Percentiles rank a stretch among this genome's conserved stretches.
Conservation (phyloP, 1,140 invertebrate species). For the Solenopsis fugax region DNA sequence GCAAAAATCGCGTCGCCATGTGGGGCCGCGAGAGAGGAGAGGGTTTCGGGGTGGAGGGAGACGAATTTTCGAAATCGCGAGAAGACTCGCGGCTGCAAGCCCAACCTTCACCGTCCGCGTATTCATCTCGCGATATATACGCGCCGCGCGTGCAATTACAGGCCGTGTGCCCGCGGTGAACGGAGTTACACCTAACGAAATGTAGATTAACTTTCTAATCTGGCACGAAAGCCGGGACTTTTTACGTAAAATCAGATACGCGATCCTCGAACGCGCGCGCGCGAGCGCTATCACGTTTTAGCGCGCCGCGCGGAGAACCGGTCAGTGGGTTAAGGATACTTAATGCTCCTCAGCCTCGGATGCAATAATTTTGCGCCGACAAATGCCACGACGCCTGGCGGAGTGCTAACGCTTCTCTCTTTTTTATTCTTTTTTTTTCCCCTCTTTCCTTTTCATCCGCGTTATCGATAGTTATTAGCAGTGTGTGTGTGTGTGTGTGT, state of each 20-base stretch:
- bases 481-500: no score
- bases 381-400: slow-evolving; percentile 53
- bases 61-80: slow-evolving; percentile 31
- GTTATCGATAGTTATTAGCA: slow-evolving; percentile 32
- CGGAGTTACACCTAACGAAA: slow-evolving; percentile 65
- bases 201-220: slow-evolving; percentile 82
- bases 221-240: slow-evolving; percentile 72
- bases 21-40: neutral
- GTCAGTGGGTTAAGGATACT: slow-evolving; percentile 85
- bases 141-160: slow-evolving; percentile 12
- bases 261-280: slow-evolving; percentile 62
- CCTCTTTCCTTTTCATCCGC: neutral
- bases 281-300: slow-evolving; percentile 68
- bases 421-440: slow-evolving; percentile 14
- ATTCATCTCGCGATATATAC: slow-evolving; percentile 61
- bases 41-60: neutral
- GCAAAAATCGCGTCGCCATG: slow-evolving; percentile 27
- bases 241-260: slow-evolving; percentile 71
- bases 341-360: slow-evolving; percentile 54
- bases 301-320: slow-evolving; percentile 76
- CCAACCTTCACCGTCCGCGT: slow-evolving; percentile 4
- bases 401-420: neutral
- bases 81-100: slow-evolving; percentile 6
- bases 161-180: slow-evolving; percentile 50
- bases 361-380: slow-evolving; percentile 61